A percentile compares a stretch with the other conserved stretches of the same genome.
Conservation (phyloP, 2,888 invertebrate genomes). For the Amaurobius ferox region DNA sequence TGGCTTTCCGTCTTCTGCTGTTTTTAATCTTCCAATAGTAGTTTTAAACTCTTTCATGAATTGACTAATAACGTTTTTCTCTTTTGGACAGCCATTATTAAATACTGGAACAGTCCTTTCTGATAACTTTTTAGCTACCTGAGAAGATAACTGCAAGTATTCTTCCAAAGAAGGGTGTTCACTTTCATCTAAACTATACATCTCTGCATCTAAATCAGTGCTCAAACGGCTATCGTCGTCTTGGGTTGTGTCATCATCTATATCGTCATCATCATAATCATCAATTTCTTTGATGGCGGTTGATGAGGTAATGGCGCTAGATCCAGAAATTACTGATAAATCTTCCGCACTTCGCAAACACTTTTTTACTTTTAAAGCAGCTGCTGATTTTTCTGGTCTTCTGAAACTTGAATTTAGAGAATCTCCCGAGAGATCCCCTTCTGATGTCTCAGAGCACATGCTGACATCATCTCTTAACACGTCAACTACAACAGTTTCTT, state of each 20-base stretch:
- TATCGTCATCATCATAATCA: constrained; percentile 58
- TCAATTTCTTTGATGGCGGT: constrained; percentile 58
- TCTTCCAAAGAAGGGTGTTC: constrained; percentile 72
- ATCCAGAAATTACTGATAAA: constrained; percentile 49
- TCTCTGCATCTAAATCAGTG: constrained; percentile 57
- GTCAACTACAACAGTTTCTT: not conserved
- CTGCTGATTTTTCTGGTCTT: constrained; percentile 31
- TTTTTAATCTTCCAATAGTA: constrained; percentile 56
- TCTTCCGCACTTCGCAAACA: constrained; percentile 37
- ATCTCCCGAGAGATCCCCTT: constrained; percentile 57
- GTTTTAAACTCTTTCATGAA: constrained; percentile 68
- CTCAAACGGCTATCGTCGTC: constrained; percentile 64
- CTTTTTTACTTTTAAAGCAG: constrained; percentile 29
- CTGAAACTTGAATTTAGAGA: constrained; percentile 63
- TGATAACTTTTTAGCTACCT: constrained; percentile 69
- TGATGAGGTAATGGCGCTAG: constrained; percentile 60
- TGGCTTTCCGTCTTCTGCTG: constrained; percentile 39
- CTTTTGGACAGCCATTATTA: constrained; percentile 45
- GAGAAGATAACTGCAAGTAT: constrained; percentile 64
- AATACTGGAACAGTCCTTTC: constrained; percentile 67
- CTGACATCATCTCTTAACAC: constrained; percentile 34
- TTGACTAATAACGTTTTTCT: constrained; percentile 64
- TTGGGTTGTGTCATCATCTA: constrained; percentile 33
- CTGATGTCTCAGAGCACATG: constrained; percentile 59
- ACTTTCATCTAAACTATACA: constrained; percentile 54